These are phyloP conservation scores for Pycnonotus jocosus DNA, from an alignment of 2,113 vertebrate species.

Conservation along the genomic window DNA sequence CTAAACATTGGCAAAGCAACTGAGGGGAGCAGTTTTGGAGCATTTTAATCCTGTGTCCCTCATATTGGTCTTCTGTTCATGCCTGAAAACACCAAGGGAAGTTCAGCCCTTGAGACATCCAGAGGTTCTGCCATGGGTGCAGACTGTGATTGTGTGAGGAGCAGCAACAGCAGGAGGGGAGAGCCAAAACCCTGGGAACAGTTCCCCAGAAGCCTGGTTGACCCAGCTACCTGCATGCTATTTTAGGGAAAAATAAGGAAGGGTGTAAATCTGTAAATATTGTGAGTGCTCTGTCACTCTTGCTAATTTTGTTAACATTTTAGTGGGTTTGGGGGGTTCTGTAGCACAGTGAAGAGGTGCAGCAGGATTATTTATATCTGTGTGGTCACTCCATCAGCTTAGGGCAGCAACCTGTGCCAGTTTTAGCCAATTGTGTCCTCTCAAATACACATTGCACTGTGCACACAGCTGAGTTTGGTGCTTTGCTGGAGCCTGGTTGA, in stretches of 20 bases:
- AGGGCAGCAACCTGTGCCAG: not conserved
- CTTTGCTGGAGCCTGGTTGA: not conserved
- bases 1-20: not conserved
- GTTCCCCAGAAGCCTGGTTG: no score
- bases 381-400: not conserved
- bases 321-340: not conserved
- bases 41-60: not conserved
- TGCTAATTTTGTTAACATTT: not conserved
- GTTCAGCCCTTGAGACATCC: not conserved
- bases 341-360: rapidly evolving
- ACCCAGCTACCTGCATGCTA: no score
- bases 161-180: not conserved
- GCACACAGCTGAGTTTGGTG: not conserved
- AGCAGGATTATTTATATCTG: not conserved
- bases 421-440: not conserved
- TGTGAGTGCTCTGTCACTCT: not conserved
- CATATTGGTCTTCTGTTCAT: not conserved
- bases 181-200: not conserved
- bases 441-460: no score
- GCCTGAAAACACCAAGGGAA: not conserved
- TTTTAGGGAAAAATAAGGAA: not conserved
- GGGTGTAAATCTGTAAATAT: not conserved
- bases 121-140: not conserved
- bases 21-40: not conserved
- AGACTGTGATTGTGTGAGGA: not conserved